Evolutionary conservation across 2,113 vertebrate species (phyloP).

Genomic region (Malurus melanocephalus): DNA sequence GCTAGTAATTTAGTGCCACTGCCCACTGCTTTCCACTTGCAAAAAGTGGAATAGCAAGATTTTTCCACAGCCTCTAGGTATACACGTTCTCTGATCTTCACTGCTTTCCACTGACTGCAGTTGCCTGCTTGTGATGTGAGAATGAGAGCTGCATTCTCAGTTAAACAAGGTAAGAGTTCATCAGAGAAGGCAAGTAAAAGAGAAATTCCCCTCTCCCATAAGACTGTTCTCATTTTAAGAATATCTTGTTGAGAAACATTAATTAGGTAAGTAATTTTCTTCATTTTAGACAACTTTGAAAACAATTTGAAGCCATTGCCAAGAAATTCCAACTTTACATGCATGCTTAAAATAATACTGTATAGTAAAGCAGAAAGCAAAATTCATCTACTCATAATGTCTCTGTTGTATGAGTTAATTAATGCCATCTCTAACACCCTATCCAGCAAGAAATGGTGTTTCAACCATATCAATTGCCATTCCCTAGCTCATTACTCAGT

Average conservation of each 20-base stretch:
- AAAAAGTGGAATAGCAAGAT: background rate
- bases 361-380: background rate
- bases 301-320: background rate
- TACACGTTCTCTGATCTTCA: background rate
- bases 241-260: background rate
- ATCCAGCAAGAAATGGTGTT: background rate
- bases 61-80: background rate
- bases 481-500: background rate
- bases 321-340: background rate
- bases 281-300: background rate
- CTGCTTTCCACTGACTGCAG: background rate
- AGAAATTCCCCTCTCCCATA: background rate
- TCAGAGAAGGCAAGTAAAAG: background rate
- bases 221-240: background rate
- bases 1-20: background rate
- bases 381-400: background rate
- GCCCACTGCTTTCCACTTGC: background rate
- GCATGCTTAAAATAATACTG: background rate
- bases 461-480: rapidly evolving
- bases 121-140: background rate
- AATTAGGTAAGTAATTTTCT: background rate
- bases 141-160: background rate
- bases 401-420: background rate
- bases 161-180: background rate
- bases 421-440: background rate